Base-by-base conservation (phyloP, 92 coral and sea anemone species). In the Actinernus sp. region DNA sequence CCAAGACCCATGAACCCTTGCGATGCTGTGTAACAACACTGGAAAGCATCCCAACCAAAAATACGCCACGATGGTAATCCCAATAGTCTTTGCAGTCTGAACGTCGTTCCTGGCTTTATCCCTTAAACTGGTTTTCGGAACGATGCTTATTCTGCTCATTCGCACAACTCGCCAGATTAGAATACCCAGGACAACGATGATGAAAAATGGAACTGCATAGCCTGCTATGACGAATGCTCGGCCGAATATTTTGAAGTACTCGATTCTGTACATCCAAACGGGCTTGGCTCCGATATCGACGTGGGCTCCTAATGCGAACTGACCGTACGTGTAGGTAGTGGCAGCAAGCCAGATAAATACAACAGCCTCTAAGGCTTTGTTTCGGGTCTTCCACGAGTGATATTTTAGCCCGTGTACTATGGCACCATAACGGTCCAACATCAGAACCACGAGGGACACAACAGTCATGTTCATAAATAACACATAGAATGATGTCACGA, bases 371-470 rank as follows among this genome's bases (percentile, higher is more conserved):
- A 48, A 55, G 0, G 90, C 90, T 49, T 84, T 84, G 73, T 49
- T 49, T 4, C 30, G 26, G 8, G 90, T 79, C 49, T 84, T 84
- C 90, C 90, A 84, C 2, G 75, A 46, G 13, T 84, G 81, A 46
- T 84, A 84, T n/a, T 57, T 73, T 20, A 84, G 55, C 21, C 90
- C 72, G 36, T 79, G 87, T 7, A 83, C 86, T 44, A 84, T 70
- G 54, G 90, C 90, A 19, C 87, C 90, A 26, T 49, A 84, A 24
- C 90, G 81, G 53, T 84, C 90, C 76, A 84, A 36, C 66, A 75
- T 80, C 1, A 84, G 75, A 20, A 58, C 82, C 5, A 74, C 77
- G 2, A 84, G 71, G 37, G 78, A 56, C 17, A 71, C 63, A 13
- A 71, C 87, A 0, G 82, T 84, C n/a, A 84, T 40, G 46, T 45